phyloP scores from a whole-genome alignment of 2,797 vertebrate species.

The Eleutherodactylus coqui region DNA sequence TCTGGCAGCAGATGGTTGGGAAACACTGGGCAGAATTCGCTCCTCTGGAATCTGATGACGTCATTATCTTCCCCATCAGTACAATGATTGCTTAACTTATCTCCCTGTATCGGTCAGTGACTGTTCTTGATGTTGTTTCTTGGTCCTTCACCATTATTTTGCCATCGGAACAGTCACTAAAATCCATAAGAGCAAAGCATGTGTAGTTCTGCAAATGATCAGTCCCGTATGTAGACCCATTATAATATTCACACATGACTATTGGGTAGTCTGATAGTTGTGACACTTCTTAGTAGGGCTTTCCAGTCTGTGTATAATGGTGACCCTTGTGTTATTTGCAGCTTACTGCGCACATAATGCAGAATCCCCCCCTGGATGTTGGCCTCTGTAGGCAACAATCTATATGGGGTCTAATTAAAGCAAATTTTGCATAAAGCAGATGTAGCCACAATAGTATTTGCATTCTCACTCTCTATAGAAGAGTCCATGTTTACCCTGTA shows the following conservation, averaged over 20 bases:
- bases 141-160: neutral
- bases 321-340: neutral
- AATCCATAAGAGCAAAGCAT: neutral
- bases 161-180: no score
- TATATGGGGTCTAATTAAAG: neutral
- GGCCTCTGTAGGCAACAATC: neutral
- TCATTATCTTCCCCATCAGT: constrained; percentile 1
- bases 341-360: neutral
- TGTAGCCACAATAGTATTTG: neutral
- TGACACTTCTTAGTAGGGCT: no score
- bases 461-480: neutral
- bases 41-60: neutral
- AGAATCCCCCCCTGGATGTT: neutral
- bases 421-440: neutral
- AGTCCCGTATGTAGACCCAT: neutral
- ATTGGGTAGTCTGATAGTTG: neutral
- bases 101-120: neutral
- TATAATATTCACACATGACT: neutral
- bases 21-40: neutral
- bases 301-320: neutral
- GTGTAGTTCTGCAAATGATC: neutral
- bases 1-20: neutral
- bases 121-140: neutral
- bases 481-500: neutral
- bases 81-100: neutral